These are phyloP conservation scores for Rutilus rutilus DNA, from an alignment of 2,113 vertebrate species.

Conservation along the genomic window DNA sequence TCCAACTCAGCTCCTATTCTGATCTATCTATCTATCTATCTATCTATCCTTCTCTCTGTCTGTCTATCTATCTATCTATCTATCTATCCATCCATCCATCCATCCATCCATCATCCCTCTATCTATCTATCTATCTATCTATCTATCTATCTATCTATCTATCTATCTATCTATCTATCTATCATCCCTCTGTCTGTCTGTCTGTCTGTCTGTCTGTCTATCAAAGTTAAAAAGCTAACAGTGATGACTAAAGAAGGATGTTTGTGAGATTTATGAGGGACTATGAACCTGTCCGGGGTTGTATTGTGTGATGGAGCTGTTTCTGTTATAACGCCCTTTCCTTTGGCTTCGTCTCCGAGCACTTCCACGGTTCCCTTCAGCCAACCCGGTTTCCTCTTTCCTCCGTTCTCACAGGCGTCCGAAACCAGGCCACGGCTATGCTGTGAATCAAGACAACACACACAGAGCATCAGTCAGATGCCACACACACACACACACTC, in stretches of 20 bases:
- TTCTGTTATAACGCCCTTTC: constrained; percentile 72
- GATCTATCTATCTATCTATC: too few relatives aligned
- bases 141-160: too few relatives aligned
- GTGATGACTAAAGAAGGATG: neutral
- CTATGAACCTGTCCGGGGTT: constrained; percentile 53
- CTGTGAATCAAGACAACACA: constrained; percentile 18
- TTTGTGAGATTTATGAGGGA: constrained; percentile 7
- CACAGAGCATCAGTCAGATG: constrained; percentile 12
- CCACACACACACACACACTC: constrained; percentile 27
- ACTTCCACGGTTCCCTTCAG: constrained; percentile 63
- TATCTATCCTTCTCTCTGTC: too few relatives aligned
- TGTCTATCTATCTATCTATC: too few relatives aligned
- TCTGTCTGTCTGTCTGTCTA: neutral
- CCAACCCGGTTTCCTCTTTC: constrained; percentile 68
- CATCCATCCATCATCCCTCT: too few relatives aligned
- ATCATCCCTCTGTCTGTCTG: too few relatives aligned
- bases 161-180: too few relatives aligned
- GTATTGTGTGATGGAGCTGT: constrained; percentile 56
- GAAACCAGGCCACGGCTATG: constrained; percentile 35
- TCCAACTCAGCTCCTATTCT: too few relatives aligned
- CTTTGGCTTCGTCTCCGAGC: constrained; percentile 69
- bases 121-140: too few relatives aligned
- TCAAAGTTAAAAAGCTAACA: neutral
- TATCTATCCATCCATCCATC: too few relatives aligned
- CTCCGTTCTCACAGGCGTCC: constrained; percentile 59